Evolutionary conservation across 2,888 invertebrate genomes (phyloP).

Genomic region (Ctena decussata): DNA sequence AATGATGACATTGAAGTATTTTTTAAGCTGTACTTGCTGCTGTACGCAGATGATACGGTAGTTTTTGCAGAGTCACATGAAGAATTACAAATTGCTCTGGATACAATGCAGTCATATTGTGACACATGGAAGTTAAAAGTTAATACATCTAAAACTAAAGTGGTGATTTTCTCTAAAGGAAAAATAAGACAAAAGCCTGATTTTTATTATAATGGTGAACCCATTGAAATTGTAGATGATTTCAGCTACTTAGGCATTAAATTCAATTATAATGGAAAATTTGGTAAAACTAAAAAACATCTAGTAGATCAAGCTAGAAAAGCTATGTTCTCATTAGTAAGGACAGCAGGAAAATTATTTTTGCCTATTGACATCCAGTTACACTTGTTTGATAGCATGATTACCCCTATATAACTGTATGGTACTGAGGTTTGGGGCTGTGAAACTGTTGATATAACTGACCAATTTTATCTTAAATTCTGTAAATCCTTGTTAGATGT

Average conservation of each 20-base stretch:
- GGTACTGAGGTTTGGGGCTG: background rate
- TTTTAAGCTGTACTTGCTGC: background rate
- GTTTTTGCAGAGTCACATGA: background rate
- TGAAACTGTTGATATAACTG: constrained; percentile 2
- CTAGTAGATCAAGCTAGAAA: constrained; percentile 2
- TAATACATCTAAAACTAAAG: no score
- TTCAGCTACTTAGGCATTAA: no score
- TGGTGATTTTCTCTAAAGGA: background rate
- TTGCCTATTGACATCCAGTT: no score
- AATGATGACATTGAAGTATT: background rate
- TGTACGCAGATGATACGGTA: background rate
- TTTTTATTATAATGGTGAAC: background rate
- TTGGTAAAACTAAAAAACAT: constrained; percentile 1
- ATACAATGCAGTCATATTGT: background rate
- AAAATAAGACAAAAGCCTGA: background rate
- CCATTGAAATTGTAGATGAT: background rate
- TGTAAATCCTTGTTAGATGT: background rate
- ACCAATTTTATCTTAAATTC: constrained; percentile 10
- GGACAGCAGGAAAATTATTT: background rate
- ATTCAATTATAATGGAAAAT: background rate
- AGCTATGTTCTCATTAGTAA: background rate
- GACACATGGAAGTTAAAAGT: no score
- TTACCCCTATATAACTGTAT: no score
- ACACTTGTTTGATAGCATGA: no score
- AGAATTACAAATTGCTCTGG: background rate